A percentile compares a stretch with the other conserved stretches of the same genome.
These are phyloP conservation scores for Scortum barcoo DNA, from an alignment of 2,113 vertebrate genomes.

Conservation along the genomic window DNA sequence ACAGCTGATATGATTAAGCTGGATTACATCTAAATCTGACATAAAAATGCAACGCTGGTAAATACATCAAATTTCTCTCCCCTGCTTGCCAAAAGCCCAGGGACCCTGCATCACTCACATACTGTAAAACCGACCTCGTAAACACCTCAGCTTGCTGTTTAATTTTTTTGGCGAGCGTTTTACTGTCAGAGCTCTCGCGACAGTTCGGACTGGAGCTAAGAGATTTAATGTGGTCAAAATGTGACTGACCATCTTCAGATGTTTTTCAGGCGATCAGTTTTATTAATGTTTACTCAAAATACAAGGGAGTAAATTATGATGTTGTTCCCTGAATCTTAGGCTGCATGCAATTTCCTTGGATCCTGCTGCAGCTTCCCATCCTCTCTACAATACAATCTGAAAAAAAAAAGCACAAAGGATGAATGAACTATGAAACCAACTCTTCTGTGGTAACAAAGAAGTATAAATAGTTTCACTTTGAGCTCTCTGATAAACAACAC, in stretches of 20 bases:
- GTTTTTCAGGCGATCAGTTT: not conserved
- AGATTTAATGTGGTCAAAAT: not conserved
- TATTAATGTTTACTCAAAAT: conserved; percentile 10
- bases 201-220: not conserved
- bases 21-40: conserved; percentile 73
- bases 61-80: conserved; percentile 48
- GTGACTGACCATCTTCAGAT: not conserved
- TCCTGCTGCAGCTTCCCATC: not conserved
- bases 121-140: conserved; percentile 24
- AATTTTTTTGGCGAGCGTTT: not conserved
- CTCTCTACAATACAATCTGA: not conserved
- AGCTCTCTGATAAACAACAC: conserved; percentile 51
- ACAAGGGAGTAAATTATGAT: not conserved
- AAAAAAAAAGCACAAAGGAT: not conserved
- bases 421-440: conserved; percentile 23
- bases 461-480: conserved; percentile 47
- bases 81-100: conserved; percentile 11
- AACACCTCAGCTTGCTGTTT: conserved; percentile 22
- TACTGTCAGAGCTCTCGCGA: not conserved
- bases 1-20: conserved; percentile 59
- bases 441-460: conserved; percentile 13
- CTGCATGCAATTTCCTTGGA: not conserved
- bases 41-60: conserved; percentile 59
- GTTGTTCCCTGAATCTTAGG: not conserved
- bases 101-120: conserved; percentile 33